Percentiles rank a stretch among this genome's conserved stretches.
phyloP scores from a whole-genome alignment of 1,140 invertebrate genomes.

The Aphelinus certus region DNA sequence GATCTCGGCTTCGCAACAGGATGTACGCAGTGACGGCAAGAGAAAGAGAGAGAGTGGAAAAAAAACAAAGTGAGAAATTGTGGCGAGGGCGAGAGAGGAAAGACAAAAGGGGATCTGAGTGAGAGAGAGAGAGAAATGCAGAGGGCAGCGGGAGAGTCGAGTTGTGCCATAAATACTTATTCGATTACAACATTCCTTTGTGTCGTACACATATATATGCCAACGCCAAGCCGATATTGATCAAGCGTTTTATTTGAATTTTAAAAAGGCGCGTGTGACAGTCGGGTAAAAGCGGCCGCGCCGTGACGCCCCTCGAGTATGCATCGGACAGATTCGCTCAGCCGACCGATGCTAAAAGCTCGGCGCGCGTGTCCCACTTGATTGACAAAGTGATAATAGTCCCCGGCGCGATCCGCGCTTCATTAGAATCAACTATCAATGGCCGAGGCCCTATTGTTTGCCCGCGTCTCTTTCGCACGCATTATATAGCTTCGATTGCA shows the following conservation, averaged over 20 bases:
- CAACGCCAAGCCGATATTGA: background rate
- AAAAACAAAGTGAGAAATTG: constrained; percentile 8
- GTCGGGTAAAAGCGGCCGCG: no score
- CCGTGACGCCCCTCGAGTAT: no score
- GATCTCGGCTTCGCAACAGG: constrained; percentile 4
- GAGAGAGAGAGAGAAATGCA: background rate
- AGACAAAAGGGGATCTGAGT: background rate
- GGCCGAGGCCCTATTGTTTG: no score
- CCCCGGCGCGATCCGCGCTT: no score
- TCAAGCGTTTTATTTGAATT: background rate
- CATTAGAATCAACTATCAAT: no score
- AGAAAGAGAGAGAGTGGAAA: background rate
- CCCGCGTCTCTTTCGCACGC: no score
- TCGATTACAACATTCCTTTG: constrained; percentile 26
- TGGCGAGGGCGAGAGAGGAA: background rate
- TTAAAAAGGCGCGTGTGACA: background rate
- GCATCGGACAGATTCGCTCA: no score
- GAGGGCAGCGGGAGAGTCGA: background rate
- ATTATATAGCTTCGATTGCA: no score
- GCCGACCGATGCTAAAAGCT: no score
- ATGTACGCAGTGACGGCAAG: background rate
- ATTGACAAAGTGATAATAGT: background rate
- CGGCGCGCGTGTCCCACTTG: no score
- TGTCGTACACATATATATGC: constrained; percentile 1
- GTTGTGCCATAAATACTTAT: constrained; percentile 22